Evolutionary conservation across 1,140 invertebrate species (phyloP).

Genomic region (Platyura marginata): DNA sequence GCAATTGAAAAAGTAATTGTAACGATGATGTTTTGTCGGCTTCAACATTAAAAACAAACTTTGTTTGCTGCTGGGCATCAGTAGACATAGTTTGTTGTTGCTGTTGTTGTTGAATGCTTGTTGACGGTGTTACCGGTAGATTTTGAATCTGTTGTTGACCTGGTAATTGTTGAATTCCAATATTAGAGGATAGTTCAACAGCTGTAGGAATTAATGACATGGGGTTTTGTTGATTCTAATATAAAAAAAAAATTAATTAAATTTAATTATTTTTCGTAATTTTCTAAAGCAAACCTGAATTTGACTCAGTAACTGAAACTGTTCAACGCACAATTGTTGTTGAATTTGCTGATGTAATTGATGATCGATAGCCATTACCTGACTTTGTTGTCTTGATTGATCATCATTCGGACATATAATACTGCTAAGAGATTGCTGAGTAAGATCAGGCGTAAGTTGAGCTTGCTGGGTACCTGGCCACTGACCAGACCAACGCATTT

Average conservation of each 20-base stretch:
- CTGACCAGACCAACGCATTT: constrained; percentile 1
- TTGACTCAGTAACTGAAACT: constrained; percentile 4
- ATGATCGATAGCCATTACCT: constrained; percentile 18
- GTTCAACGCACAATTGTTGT: constrained; percentile 5
- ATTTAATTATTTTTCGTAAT: no score
- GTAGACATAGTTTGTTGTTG: constrained; percentile 6
- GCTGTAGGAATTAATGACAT: constrained; percentile 11
- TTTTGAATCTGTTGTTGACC: constrained; percentile 7
- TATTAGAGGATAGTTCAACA: constrained; percentile 10
- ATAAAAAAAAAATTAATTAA: no score
- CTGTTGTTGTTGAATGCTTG: constrained; percentile 2
- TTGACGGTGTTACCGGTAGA: not conserved
- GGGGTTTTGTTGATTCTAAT: constrained; percentile 17
- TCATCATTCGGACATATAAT: not conserved
- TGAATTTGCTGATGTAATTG: constrained; percentile 13
- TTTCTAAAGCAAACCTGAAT: constrained; percentile 4
- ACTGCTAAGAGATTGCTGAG: not conserved
- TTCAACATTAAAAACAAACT: constrained; percentile 22
- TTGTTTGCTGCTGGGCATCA: constrained; percentile 9
- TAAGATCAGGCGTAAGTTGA: not conserved
- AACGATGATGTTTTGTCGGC: constrained; percentile 19
- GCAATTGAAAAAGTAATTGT: constrained; percentile 20
- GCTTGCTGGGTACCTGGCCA: not conserved
- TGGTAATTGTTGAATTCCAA: constrained; percentile 3
- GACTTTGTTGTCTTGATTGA: constrained; percentile 12